Evolutionary conservation across 2,888 invertebrate genomes (phyloP), one percentile per base, ranked within the genome.

Genomic region (Thyatira batis): DNA sequence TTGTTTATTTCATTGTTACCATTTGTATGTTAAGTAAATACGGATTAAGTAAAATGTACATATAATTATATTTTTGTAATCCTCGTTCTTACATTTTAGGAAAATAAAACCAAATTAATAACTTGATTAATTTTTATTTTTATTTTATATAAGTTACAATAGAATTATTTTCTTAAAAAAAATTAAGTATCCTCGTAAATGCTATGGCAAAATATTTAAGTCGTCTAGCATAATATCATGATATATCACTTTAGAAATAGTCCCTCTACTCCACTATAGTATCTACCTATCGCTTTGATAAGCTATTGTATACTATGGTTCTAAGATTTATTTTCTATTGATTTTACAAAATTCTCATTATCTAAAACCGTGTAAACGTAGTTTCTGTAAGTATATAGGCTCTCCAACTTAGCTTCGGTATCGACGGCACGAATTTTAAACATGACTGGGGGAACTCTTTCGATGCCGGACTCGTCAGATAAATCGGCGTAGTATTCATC

Each of bases 381-480:
- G 51, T 89, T 65, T 45, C 92, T 80, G 57, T 84, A 92, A 0
- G 89, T 87, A 58, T 87, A 86, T 1, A 90, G 65, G 56, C 85
- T 83, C 0, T 85, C 81, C 0, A 87, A 30, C 53, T 88, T 91
- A 0, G 85, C 84, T 27, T 71, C 61, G 0, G 59, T 83, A 58
- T 90, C 89, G 0, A 55, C 2, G 0, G 65, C 59, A 0, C 90
- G 82, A 11, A 92, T 91, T 57, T 85, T 91, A 61, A 76, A 85
- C 79, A 92, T 77, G 0, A 91, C 92, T 0, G 89, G 89, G 0
- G 89, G 89, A 0, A 92, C 92, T 27, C 92, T 68, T 0, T 78
- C 78, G 55, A 89, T 91, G 0, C 91, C 90, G 0, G 91, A 85
- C 57, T 92, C 86, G 27, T 74, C 70, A 0, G 91, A 76, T 0